These are phyloP conservation scores for Teleiodes luculella DNA, from an alignment of 2,888 invertebrate genomes.

Conservation along the genomic window DNA sequence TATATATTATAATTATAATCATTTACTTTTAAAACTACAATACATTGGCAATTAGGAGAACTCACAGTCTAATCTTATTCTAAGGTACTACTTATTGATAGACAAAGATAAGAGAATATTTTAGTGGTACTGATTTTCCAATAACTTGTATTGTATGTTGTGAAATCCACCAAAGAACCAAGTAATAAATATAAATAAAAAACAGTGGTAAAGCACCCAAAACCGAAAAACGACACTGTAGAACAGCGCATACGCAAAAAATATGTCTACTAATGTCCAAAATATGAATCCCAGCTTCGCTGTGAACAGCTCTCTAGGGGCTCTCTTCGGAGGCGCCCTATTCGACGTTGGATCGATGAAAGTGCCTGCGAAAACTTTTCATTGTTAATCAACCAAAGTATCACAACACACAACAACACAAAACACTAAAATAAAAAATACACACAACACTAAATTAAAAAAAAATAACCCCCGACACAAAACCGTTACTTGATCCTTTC, in stretches of 20 bases:
- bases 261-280: conserved; percentile 80
- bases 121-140: conserved; percentile 29
- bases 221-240: conserved; percentile 66
- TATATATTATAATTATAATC: too few species aligned
- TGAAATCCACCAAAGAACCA: conserved; percentile 80
- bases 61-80: background rate
- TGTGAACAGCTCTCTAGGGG: conserved; percentile 42
- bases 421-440: too few species aligned
- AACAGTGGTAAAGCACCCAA: conserved; percentile 75
- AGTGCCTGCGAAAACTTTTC: conserved; percentile 53
- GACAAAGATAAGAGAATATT: too few species aligned
- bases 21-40: background rate
- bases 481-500: too few species aligned
- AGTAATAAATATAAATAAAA: conserved; percentile 75
- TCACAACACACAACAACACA: too few species aligned
- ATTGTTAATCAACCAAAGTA: background rate
- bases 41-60: conserved; percentile 2
- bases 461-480: too few species aligned
- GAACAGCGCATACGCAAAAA: conserved; percentile 65
- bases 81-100: background rate
- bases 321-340: conserved; percentile 40
- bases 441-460: too few species aligned
- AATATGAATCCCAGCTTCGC: conserved; percentile 78
- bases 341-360: conserved; percentile 52
- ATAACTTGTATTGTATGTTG: conserved; percentile 75